Evolutionary conservation across 2,888 invertebrate species (phyloP).

Genomic region (Horisme vitalbata): DNA sequence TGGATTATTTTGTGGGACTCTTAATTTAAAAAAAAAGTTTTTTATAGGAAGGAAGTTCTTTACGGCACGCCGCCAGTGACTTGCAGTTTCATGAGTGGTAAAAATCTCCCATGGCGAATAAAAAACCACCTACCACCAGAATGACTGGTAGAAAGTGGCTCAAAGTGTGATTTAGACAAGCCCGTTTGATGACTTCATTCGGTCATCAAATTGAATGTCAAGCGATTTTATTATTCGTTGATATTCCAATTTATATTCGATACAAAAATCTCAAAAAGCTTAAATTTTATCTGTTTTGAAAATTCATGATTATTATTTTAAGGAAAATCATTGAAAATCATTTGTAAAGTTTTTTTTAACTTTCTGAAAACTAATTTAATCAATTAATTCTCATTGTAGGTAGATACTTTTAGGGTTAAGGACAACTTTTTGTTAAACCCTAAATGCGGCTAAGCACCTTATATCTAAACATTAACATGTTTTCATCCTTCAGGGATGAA

Average conservation of each 20-base stretch:
- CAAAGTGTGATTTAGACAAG: constrained; percentile 57
- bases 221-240: no score
- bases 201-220: constrained; percentile 51
- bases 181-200: constrained; percentile 65
- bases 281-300: no score
- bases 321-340: no score
- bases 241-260: no score
- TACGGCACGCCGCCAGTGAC: constrained; percentile 63
- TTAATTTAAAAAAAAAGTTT: constrained; percentile 16
- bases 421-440: no score
- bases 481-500: constrained; percentile 28
- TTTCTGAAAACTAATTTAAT: no score
- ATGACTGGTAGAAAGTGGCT: constrained; percentile 52
- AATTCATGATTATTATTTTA: no score
- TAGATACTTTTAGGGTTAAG: no score
- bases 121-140: constrained; percentile 47
- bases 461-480: constrained; percentile 15
- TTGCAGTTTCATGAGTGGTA: constrained; percentile 42
- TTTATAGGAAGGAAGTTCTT: constrained; percentile 55
- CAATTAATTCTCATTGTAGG: no score
- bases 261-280: background rate
- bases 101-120: constrained; percentile 40
- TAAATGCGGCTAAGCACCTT: constrained; percentile 6
- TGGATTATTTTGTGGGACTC: constrained; percentile 8
- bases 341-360: no score